Percentiles rank a stretch among this genome's conserved stretches.
Conservation (phyloP, 2,888 invertebrate species). For the Aethes cnicana region DNA sequence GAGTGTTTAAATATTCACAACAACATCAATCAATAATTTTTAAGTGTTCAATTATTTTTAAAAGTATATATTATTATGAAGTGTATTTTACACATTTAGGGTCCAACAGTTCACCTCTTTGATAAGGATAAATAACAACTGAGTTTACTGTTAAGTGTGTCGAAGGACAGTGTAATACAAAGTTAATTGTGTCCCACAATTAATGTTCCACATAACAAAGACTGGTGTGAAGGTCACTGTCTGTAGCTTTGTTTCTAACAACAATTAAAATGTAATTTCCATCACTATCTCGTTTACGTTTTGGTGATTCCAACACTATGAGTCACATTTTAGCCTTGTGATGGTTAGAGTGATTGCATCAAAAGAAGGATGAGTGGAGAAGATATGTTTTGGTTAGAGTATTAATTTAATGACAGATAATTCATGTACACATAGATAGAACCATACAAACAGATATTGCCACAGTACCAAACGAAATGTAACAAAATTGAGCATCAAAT, state of each 20-base stretch:
- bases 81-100: neutral
- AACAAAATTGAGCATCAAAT: neutral
- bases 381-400: too few species aligned
- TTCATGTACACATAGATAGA: too few species aligned
- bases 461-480: constrained; percentile 6
- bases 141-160: neutral
- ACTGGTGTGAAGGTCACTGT: neutral
- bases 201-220: constrained; percentile 1
- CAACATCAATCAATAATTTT: too few species aligned
- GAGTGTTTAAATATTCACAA: too few species aligned
- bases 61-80: too few species aligned
- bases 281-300: constrained; percentile 3
- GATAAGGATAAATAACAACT: neutral
- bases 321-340: neutral
- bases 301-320: constrained; percentile 5
- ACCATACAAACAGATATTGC: constrained; percentile 12
- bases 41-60: too few species aligned
- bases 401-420: too few species aligned
- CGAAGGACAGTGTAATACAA: constrained; percentile 19
- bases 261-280: neutral
- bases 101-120: neutral
- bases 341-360: too few species aligned
- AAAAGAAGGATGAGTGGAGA: too few species aligned
- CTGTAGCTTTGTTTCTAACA: neutral
- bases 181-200: constrained; percentile 4